Evolutionary conservation across 2,113 vertebrate species (phyloP).

Genomic region (Vidua chalybeata): DNA sequence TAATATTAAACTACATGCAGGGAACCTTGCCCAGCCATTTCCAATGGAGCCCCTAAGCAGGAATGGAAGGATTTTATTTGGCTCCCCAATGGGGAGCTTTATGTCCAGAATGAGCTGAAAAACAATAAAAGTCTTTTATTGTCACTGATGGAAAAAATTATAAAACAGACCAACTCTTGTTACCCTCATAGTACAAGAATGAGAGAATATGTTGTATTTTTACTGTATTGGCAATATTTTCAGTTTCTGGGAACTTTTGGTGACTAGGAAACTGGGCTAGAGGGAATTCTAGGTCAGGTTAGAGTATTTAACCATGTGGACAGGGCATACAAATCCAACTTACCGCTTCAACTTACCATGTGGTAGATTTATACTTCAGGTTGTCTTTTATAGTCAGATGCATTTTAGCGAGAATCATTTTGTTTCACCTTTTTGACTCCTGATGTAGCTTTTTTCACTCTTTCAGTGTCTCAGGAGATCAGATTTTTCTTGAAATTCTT

Average conservation of each 20-base stretch:
- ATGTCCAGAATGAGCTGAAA: constrained; percentile 25
- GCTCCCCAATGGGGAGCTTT: background rate
- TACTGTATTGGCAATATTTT: background rate
- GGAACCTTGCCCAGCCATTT: background rate
- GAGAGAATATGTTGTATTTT: background rate
- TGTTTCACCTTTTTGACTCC: background rate
- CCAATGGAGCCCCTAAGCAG: background rate
- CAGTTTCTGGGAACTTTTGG: background rate
- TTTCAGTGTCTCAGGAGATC: background rate
- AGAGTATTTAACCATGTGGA: background rate
- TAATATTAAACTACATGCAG: background rate
- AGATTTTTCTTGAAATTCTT: background rate
- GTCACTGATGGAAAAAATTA: constrained; percentile 25
- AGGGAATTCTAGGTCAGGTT: background rate
- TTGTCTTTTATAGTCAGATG: background rate
- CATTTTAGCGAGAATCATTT: background rate
- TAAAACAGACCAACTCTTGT: background rate
- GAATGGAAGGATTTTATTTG: constrained; percentile 28
- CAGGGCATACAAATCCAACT: background rate
- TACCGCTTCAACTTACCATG: background rate
- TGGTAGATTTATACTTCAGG: background rate
- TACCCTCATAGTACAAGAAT: background rate
- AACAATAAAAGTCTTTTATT: constrained; percentile 23
- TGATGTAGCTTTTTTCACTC: background rate
- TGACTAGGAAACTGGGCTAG: background rate